Percentiles rank a stretch among this genome's conserved stretches.
These are phyloP conservation scores for Phoenicopterus ruber DNA, from an alignment of 2,113 vertebrate species.

Conservation along the genomic window DNA sequence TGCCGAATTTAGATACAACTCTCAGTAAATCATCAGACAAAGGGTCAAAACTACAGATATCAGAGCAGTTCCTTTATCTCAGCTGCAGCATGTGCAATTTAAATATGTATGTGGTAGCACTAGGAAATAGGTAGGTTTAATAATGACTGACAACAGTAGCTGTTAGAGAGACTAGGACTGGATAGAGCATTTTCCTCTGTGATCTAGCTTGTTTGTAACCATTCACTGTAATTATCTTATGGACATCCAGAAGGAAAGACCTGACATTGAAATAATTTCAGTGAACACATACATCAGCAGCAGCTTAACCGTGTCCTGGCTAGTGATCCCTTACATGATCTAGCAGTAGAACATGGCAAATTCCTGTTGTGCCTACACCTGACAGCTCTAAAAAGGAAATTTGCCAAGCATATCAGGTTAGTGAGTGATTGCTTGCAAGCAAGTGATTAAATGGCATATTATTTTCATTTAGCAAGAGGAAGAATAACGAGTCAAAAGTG, in stretches of 20 bases:
- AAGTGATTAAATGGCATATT: constrained; percentile 12
- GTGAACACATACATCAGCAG: neutral
- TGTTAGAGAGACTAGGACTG: neutral
- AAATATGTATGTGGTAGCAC: neutral
- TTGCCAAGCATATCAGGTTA: neutral
- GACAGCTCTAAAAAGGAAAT: neutral
- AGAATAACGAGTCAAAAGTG: neutral
- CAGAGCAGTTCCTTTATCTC: neutral
- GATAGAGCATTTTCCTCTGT: neutral
- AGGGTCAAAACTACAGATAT: neutral
- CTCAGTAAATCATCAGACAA: neutral
- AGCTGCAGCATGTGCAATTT: neutral
- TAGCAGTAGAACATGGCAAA: neutral
- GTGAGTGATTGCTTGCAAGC: neutral
- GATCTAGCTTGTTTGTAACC: neutral
- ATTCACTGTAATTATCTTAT: neutral
- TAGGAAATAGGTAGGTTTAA: neutral
- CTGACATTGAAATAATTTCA: neutral
- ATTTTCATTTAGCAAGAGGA: constrained; percentile 9
- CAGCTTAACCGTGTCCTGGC: neutral
- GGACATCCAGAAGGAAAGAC: neutral
- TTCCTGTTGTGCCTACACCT: neutral
- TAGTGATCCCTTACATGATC: neutral
- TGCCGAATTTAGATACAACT: neutral
- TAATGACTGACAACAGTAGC: neutral